Percentiles rank a stretch among this genome's conserved stretches.
These are phyloP conservation scores for Sebastolobus altivelis DNA, from an alignment of 2,797 vertebrate genomes.

Conservation along the genomic window DNA sequence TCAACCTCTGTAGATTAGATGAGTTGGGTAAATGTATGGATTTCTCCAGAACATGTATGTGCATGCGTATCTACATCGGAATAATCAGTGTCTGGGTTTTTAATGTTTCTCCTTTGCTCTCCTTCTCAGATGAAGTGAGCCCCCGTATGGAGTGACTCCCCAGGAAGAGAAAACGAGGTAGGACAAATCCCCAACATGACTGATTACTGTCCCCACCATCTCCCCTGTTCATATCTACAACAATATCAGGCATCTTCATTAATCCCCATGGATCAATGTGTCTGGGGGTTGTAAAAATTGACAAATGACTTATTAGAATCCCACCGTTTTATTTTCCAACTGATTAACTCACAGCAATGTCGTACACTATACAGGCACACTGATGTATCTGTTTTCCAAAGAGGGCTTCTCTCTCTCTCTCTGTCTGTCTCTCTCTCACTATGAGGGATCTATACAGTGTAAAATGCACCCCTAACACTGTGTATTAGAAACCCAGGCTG, in stretches of 20 bases:
- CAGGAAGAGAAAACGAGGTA: constrained; percentile 86
- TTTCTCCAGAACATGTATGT: constrained; percentile 46
- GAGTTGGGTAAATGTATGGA: constrained; percentile 66
- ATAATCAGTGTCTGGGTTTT: constrained; percentile 75
- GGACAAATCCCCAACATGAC: constrained; percentile 85
- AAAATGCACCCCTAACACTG: constrained; percentile 59
- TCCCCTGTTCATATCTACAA: constrained; percentile 86
- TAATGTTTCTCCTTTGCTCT: constrained; percentile 74
- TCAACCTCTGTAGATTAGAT: constrained; percentile 54
- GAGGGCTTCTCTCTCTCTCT: constrained; percentile 54
- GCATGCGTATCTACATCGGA: constrained; percentile 43
- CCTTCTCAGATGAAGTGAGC: constrained; percentile 86
- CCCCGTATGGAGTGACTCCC: constrained; percentile 80
- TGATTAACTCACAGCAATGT: constrained; percentile 88
- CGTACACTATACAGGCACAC: constrained; percentile 82
- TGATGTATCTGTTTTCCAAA: constrained; percentile 85
- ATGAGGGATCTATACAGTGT: constrained; percentile 69
- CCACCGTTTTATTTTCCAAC: constrained; percentile 88
- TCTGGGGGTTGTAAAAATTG: constrained; percentile 88
- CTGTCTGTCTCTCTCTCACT: constrained; percentile 30
- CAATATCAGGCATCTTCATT: constrained; percentile 88
- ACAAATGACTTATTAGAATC: constrained; percentile 90
- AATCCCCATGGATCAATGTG: constrained; percentile 87
- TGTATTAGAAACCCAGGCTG: constrained; percentile 51
- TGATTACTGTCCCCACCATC: constrained; percentile 85